Evolutionary conservation across 2,113 vertebrate species (phyloP).

Genomic region (Ceyx cyanopectus): DNA sequence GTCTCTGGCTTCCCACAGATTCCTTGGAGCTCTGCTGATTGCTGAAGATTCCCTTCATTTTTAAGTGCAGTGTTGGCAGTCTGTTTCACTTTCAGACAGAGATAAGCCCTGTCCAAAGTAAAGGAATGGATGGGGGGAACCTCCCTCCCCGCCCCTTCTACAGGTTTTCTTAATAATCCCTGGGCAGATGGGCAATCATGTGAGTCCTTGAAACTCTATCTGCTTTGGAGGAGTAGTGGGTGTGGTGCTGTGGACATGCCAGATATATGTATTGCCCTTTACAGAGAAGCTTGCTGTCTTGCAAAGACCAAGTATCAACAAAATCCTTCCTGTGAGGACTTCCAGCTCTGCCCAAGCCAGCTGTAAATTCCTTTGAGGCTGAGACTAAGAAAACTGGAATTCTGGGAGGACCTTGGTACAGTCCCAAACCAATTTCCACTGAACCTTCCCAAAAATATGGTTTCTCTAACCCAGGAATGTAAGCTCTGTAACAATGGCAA

Average conservation of each 20-base stretch:
- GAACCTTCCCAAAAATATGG: constrained; percentile 31
- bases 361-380: constrained; percentile 51
- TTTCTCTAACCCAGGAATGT: constrained; percentile 41
- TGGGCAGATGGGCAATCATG: not conserved
- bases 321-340: constrained; percentile 53
- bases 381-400: constrained; percentile 70
- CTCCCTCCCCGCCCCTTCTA: rapidly evolving
- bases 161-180: constrained; percentile 10
- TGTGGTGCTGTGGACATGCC: not conserved
- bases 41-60: not conserved
- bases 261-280: not conserved
- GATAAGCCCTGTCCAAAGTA: not conserved
- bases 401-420: constrained; percentile 59
- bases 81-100: not conserved
- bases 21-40: not conserved
- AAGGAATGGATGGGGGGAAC: not conserved
- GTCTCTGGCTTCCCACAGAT: not conserved
- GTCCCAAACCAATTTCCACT: constrained; percentile 39
- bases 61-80: not conserved
- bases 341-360: constrained; percentile 30
- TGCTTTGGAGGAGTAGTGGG: not conserved
- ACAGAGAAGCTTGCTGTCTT: constrained; percentile 35
- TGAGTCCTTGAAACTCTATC: constrained; percentile 15
- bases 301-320: constrained; percentile 47
- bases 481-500: constrained; percentile 37